Base-by-base conservation (phyloP, 64 coral and sea anemone genomes). In the Montipora foliosa region DNA sequence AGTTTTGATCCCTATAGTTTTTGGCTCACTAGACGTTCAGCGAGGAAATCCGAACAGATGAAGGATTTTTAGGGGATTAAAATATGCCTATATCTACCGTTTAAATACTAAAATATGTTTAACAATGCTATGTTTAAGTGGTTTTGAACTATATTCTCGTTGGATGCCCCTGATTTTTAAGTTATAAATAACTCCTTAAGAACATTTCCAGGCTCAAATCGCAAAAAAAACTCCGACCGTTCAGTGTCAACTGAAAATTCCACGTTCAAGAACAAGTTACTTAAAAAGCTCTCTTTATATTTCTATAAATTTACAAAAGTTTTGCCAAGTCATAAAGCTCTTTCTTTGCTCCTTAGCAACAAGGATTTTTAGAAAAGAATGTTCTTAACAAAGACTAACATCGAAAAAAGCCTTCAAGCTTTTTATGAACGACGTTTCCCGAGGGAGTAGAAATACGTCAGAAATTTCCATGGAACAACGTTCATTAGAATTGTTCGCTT, bases 331-430 rank as follows among this genome's bases (percentile, higher is more conserved):
- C 16, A 15, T 50, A 14, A 16, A 11, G 19, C 53, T 11, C 6
- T 57, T 86, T 71, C 71, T 70, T 17, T 17, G 82, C 46, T 86
- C 11, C 66, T 44, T 14, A 86, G 82, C 82, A 86, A 86, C 82
- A 49, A 19, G 19, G 1, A 7, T 51, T 57, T 47, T 71, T 50
- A 5, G 0, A 69, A 86, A 29, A 71, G 82, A 86, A 86, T 72
- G 82, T 72, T 72, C 13, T 9, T 67, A 15, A 2, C 68, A 71
- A 86, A 86, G 82, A 69, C 11, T 57, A 51, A 72, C 44, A 60
- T 49, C 25, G 14, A 55, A 37, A 37, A 57, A 5, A 5, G 52
- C 52, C 52, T 55, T 55, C 62, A 67, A 47, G 61, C 59, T 66
- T 60, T 67, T 12, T 37, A 37, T 37, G 37, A 62, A 11, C 12